phyloP scores from a whole-genome alignment of 2,113 vertebrate species.

The Anarrhichthys ocellatus region DNA sequence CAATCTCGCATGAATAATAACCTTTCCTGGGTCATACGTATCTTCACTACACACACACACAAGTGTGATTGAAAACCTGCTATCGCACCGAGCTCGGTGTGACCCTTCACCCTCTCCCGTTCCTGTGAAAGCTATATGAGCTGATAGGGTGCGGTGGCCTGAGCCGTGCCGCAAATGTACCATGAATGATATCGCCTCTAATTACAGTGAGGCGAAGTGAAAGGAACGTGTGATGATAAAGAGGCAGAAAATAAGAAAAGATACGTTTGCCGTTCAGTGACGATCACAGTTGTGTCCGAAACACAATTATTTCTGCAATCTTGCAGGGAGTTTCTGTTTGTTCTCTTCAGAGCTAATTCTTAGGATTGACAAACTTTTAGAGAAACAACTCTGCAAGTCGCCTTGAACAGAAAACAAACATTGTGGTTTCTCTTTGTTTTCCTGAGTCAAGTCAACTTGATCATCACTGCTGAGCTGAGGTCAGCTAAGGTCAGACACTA shows the following conservation, averaged over 20 bases:
- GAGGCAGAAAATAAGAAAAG: background rate
- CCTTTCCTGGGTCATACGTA: background rate
- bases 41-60: background rate
- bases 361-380: background rate
- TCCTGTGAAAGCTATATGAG: constrained; percentile 4
- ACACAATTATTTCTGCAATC: background rate
- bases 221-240: background rate
- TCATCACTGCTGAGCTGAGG: background rate
- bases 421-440: background rate
- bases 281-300: too few relatives aligned
- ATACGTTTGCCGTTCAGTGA: too few relatives aligned
- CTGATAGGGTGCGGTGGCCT: constrained; percentile 21
- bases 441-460: too few relatives aligned
- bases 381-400: background rate
- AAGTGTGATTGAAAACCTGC: constrained; percentile 18
- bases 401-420: background rate
- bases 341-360: background rate
- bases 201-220: constrained; percentile 8
- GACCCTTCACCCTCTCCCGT: background rate
- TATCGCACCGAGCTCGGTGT: background rate
- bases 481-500: too few relatives aligned
- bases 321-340: background rate
- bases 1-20: background rate
- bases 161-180: constrained; percentile 12
- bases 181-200: background rate